Evolutionary conservation across 2,888 invertebrate genomes (phyloP).

Genomic region (Ctenicera cuprea): DNA sequence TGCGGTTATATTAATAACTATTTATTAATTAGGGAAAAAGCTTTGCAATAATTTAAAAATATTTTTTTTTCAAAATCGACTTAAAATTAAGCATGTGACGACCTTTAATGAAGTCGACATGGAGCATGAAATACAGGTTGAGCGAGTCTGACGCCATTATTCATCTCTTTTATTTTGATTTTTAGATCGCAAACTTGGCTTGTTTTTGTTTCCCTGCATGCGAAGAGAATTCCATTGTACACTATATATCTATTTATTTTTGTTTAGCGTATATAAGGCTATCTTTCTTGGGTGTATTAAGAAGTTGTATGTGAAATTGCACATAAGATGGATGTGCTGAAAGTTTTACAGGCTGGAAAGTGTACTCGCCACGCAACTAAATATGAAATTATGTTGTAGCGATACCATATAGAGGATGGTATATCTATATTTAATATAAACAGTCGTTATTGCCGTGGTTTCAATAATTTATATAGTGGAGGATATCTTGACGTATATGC

Average conservation of each 20-base stretch:
- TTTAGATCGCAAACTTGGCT: slow-evolving; percentile 66
- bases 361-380: slow-evolving; percentile 57
- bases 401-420: slow-evolving; percentile 61
- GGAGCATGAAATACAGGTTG: slow-evolving; percentile 72
- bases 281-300: slow-evolving; percentile 61
- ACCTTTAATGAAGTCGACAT: slow-evolving; percentile 72
- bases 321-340: slow-evolving; percentile 46
- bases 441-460: slow-evolving; percentile 61
- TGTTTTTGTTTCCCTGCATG: slow-evolving; percentile 69
- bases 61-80: slow-evolving; percentile 40
- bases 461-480: slow-evolving; percentile 63
- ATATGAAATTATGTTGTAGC: slow-evolving; percentile 61
- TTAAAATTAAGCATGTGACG: slow-evolving; percentile 69
- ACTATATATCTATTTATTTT: slow-evolving; percentile 70
- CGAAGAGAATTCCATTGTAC: slow-evolving; percentile 71
- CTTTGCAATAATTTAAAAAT: slow-evolving; percentile 26
- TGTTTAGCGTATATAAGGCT: slow-evolving; percentile 64
- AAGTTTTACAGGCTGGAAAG: slow-evolving; percentile 52
- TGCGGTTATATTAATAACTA: background rate
- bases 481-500: slow-evolving; percentile 57
- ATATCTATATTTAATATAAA: slow-evolving; percentile 65
- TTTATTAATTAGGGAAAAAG: background rate
- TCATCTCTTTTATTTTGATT: slow-evolving; percentile 73
- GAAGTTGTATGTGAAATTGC: slow-evolving; percentile 45
- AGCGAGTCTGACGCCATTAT: slow-evolving; percentile 72